Evolutionary conservation across 2,113 vertebrate species (phyloP).

Genomic region (Phrynosoma blainvillii): DNA sequence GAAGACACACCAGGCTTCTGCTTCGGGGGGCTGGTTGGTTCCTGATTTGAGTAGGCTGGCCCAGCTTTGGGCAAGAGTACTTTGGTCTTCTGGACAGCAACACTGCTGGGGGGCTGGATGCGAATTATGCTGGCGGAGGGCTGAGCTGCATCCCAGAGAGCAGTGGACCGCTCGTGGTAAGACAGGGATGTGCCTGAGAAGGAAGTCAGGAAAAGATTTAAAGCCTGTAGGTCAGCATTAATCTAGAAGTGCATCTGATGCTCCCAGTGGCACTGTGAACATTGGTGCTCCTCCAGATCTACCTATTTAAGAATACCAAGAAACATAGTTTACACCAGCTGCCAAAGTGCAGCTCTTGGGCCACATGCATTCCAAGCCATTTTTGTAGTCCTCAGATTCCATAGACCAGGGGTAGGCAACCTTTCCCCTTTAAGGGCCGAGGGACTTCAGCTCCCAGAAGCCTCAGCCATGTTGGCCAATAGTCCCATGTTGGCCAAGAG

Average conservation of each 20-base stretch:
- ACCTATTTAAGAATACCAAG: too few relatives aligned
- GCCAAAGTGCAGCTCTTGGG: too few relatives aligned
- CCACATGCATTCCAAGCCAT: too few relatives aligned
- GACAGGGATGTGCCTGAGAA: neutral
- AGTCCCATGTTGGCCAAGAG: too few relatives aligned
- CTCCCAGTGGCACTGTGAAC: neutral
- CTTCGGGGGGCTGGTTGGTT: conserved; percentile 25
- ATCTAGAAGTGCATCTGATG: too few relatives aligned
- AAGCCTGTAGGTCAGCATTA: neutral
- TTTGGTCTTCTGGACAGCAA: conserved; percentile 67
- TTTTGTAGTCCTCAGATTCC: too few relatives aligned
- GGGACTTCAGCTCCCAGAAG: too few relatives aligned
- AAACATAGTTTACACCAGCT: too few relatives aligned
- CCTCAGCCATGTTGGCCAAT: too few relatives aligned
- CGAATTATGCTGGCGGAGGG: conserved; percentile 48
- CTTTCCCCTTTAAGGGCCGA: too few relatives aligned
- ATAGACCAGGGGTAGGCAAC: too few relatives aligned
- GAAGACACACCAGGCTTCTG: conserved; percentile 15
- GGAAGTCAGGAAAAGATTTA: neutral
- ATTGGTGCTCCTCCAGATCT: too few relatives aligned
- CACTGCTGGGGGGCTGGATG: neutral
- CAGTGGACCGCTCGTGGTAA: conserved; percentile 4
- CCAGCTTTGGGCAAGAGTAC: conserved; percentile 49
- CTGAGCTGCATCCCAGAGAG: neutral
- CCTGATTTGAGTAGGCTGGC: conserved; percentile 28